Base-by-base conservation (phyloP, 2,888 invertebrate species). In the Ophion obscuratus region DNA sequence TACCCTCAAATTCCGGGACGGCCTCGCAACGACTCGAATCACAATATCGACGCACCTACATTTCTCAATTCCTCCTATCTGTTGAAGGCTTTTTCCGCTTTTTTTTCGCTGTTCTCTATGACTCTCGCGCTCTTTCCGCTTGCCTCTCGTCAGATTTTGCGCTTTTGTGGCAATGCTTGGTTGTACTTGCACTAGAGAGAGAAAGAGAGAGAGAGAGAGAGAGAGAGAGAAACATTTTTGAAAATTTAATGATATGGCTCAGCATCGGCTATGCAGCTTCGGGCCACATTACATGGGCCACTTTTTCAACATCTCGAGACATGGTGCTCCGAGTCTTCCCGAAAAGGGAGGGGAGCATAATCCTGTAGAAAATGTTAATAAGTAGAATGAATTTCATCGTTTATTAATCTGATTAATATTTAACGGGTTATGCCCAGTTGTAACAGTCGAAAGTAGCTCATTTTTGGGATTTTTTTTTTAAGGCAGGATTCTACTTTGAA, bases 1-100 rank as follows among this genome's bases (percentile, higher is more conserved):
- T 85, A 89, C 90, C 90, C 91, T 91, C 91, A 92, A 90, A 91
- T 88, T 90, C 88, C 82, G 84, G 86, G 85, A 81, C 77, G 83
- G 74, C 88, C 84, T 84, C 88, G 87, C 86, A 84, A 84, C 70
- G 78, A 78, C 73, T 88, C 83, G 81, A 44, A 66, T 67, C 75
- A 36, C 68, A 64, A 64, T 85, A 83, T 86, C 84, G 84, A 87
- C 86, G 66, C 67, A 44, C 57, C 84, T 79, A 31, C 77, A 88
- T 86, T 82, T 76, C 53, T 90, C 86, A 85, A 73, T 84, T 83
- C 77, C 31, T 84, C 73, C 86, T 82, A 71, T 88, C 82, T 87
- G 75, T 81, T 86, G 85, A 47, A 86, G 85, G 80, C 83, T 79
- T 83, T 84, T 76, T 57, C 17, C 17, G 7, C 27, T 47, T 31